A percentile compares a stretch with the other conserved stretches of the same genome.
These are phyloP conservation scores for Greenwoodochromis staneri DNA, from an alignment of 2,113 vertebrate genomes.

Conservation along the genomic window DNA sequence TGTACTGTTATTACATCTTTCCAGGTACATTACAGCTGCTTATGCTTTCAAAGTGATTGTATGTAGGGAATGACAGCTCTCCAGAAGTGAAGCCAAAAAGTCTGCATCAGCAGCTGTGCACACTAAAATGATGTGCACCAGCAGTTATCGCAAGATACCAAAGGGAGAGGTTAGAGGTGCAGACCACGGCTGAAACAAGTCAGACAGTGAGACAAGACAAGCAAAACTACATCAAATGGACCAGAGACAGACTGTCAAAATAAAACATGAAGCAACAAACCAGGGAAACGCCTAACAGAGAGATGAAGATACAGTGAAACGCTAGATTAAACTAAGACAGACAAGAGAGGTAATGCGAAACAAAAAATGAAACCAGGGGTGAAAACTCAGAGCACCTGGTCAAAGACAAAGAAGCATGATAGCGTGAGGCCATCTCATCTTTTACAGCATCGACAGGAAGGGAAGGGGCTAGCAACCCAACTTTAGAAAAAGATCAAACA, in stretches of 20 bases:
- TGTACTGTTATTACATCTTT: not conserved
- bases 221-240: not conserved
- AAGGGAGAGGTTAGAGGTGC: not conserved
- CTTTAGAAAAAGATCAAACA: not conserved
- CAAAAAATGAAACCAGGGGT: not conserved
- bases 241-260: not conserved
- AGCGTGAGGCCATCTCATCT: not conserved
- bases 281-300: not conserved
- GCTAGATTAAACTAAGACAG: not conserved
- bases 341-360: not conserved
- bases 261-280: not conserved
- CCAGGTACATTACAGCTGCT: not conserved
- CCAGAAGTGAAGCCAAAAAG: not conserved
- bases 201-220: not conserved
- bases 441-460: not conserved
- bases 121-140: not conserved
- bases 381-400: not conserved
- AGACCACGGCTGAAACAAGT: not conserved
- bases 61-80: not conserved
- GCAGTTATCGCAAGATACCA: not conserved
- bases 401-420: not conserved
- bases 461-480: rapidly evolving
- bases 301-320: not conserved
- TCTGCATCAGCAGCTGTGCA: not conserved
- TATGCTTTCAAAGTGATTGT: rapidly evolving